Base-by-base conservation (phyloP, 2,113 vertebrate species). In the Elephas maximus region DNA sequence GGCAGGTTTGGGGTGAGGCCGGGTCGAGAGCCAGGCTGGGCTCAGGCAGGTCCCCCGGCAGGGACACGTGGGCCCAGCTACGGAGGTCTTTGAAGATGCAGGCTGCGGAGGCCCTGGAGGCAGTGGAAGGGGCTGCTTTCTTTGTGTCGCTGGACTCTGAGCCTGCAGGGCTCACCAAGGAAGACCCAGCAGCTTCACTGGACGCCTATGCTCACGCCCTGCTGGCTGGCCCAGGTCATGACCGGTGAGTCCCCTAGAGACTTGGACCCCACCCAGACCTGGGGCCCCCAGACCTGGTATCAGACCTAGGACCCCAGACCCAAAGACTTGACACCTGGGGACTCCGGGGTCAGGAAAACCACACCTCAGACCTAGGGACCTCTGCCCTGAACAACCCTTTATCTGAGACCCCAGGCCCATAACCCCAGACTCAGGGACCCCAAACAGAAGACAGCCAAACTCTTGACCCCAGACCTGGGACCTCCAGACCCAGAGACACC, bases 111-210 rank as follows among this genome's bases (percentile, higher is more conserved):
- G 98, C 99, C 1, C 96, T 99, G 96, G 99, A 99, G 95, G 98
- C 98, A 2, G 99, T 99, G 11, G 99, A 99, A 96, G 99, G 98
- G 92, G 99, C 99, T 0, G 99, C 99, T 1, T 99, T 99, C 98
- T 99, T 99, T 26, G 99, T 99, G 65, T 98, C 99, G 0, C 98
- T 99, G 30, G 99, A 99, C 44, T 98, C 99, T 0, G 98, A 99
- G 4, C 99, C 99, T 0, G 99, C 99, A 17, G 99, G 99, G 85
- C 98, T 99, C 95, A 97, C 97, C 97, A 98, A 96, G 91, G 98
- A 99, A 18, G 98, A 99, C 96, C 99, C 99, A 0, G 97, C 96
- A 0, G 98, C 96, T 0, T 99, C 98, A 20, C 93, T 99, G 92
- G 99, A 99, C 20, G 95, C 97, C 67, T 99, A 99, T 0, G 99